Conservation (phyloP, 2,113 vertebrate genomes). For the Rhipidura dahli region DNA sequence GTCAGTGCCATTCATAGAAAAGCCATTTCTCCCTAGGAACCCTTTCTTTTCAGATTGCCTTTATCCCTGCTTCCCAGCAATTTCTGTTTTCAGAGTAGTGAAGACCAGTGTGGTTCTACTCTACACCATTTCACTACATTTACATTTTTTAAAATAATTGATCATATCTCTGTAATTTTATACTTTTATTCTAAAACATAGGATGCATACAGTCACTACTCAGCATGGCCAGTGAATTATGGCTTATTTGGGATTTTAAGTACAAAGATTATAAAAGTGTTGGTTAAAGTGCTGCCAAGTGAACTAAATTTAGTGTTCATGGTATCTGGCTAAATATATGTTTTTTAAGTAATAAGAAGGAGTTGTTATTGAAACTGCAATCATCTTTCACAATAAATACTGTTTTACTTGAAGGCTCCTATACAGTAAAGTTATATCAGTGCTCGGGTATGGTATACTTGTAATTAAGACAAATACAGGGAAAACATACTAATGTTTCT, state of each 20-base stretch:
- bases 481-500: slow-evolving; percentile 4
- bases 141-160: slow-evolving; percentile 63
- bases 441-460: slow-evolving; percentile 34
- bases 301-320: slow-evolving; percentile 70
- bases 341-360: slow-evolving; percentile 69
- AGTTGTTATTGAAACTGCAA: slow-evolving; percentile 68
- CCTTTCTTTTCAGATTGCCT: slow-evolving; percentile 2
- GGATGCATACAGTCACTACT: slow-evolving; percentile 48
- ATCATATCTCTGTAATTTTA: slow-evolving; percentile 68
- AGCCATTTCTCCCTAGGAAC: slow-evolving; percentile 39
- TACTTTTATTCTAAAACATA: slow-evolving; percentile 68
- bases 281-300: slow-evolving; percentile 66
- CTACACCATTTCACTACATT: slow-evolving; percentile 31
- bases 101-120: slow-evolving; percentile 32
- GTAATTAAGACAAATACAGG: slow-evolving; percentile 57
- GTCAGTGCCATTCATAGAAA: neutral
- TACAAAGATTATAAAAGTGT: slow-evolving; percentile 58
- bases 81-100: slow-evolving; percentile 51
- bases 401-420: slow-evolving; percentile 60
- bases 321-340: slow-evolving; percentile 71
- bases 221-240: slow-evolving; percentile 67
- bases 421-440: slow-evolving; percentile 57
- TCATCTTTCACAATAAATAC: slow-evolving; percentile 71
- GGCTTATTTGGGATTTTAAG: slow-evolving; percentile 71
- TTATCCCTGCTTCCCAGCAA: slow-evolving; percentile 31